phyloP scores from a whole-genome alignment of 2,888 invertebrate genomes.

The Acanthosepion lycidas region DNA sequence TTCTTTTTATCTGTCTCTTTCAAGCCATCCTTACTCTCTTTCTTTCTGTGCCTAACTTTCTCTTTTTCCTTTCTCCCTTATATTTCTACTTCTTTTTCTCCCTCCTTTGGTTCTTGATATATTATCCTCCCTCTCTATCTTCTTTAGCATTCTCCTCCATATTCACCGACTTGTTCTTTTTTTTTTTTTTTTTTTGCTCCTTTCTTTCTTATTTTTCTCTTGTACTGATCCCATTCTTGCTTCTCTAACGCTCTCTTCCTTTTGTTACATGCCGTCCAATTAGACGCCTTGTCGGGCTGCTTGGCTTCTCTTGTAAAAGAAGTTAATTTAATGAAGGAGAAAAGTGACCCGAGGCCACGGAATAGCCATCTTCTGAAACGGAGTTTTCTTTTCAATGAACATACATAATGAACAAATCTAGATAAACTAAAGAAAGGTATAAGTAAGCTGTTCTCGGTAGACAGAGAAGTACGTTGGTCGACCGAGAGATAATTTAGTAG shows the following conservation, averaged over 20 bases:
- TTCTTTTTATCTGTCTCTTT: too few relatives aligned
- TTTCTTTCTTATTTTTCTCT: not conserved
- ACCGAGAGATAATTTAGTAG: not conserved
- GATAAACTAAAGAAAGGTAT: not conserved
- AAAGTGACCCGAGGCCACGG: not conserved
- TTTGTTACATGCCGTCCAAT: not conserved
- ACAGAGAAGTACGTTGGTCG: not conserved
- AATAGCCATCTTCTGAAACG: not conserved
- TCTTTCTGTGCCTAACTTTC: too few relatives aligned
- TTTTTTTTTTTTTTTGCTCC: too few relatives aligned
- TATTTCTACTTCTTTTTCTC: too few relatives aligned
- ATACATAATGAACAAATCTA: not conserved
- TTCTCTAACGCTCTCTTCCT: not conserved
- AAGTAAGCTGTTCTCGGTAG: not conserved
- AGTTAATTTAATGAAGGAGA: not conserved
- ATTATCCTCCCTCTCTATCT: too few relatives aligned
- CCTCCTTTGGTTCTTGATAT: too few relatives aligned
- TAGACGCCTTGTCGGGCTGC: not conserved
- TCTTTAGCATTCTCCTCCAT: too few relatives aligned
- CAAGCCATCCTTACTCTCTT: too few relatives aligned
- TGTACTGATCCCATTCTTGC: not conserved
- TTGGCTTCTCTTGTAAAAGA: not conserved
- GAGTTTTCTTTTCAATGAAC: slow-evolving; percentile 33
- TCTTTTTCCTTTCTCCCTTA: too few relatives aligned
- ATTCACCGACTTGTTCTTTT: too few relatives aligned